Percentiles rank a stretch among this genome's conserved stretches.
phyloP scores from a whole-genome alignment of 53 echinoderm and acorn worm species.

The Apostichopus leukothele region DNA sequence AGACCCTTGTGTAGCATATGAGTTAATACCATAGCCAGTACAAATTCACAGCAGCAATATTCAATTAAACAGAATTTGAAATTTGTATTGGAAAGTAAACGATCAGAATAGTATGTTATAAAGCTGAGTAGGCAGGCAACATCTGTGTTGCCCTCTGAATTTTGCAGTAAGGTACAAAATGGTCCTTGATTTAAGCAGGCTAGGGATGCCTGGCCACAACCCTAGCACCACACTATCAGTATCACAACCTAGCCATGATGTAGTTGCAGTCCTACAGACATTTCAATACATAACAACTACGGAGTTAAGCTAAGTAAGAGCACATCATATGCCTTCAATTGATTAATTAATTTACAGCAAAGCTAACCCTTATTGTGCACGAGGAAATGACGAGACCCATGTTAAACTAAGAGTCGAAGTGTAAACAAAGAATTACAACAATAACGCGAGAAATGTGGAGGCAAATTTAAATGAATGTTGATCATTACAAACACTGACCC shows the following conservation, averaged over 20 bases:
- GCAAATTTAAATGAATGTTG: conserved; percentile 51
- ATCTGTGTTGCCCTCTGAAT: too few relatives aligned
- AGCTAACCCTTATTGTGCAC: conserved; percentile 2
- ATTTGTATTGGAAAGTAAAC: too few relatives aligned
- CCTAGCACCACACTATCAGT: neutral
- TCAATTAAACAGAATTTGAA: too few relatives aligned
- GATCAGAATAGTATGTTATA: too few relatives aligned
- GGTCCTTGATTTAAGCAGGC: too few relatives aligned
- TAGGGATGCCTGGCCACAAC: too few relatives aligned
- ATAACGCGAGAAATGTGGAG: conserved; percentile 48
- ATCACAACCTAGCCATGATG: neutral
- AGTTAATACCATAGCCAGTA: too few relatives aligned
- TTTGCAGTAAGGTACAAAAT: too few relatives aligned
- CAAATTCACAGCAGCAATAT: too few relatives aligned
- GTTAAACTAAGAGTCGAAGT: conserved; percentile 17
- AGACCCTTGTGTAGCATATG: too few relatives aligned
- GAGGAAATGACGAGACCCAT: conserved; percentile 18
- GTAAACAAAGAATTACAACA: conserved; percentile 46
- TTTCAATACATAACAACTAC: neutral
- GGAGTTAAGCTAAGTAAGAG: neutral
- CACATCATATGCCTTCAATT: neutral
- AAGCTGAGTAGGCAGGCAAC: too few relatives aligned
- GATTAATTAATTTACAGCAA: conserved; percentile 14
- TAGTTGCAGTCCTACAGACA: neutral
- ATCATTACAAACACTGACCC: conserved; percentile 60